Conservation (phyloP, 2,113 vertebrate genomes). For the Bufo gargarizans region DNA sequence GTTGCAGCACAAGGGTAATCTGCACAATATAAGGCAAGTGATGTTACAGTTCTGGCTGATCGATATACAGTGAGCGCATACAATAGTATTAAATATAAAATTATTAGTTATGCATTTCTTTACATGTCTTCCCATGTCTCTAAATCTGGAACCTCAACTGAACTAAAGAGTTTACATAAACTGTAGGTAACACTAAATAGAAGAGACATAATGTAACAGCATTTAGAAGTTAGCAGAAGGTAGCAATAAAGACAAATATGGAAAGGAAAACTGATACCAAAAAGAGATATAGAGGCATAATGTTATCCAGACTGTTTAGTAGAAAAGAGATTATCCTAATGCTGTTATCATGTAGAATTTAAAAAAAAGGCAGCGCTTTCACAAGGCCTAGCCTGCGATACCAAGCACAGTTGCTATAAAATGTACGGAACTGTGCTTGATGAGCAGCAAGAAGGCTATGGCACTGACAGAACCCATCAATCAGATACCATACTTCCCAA, state of each 20-base stretch:
- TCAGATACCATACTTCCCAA: too few species aligned
- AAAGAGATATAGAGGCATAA: not conserved
- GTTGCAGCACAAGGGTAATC: too few species aligned
- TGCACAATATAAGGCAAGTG: too few species aligned
- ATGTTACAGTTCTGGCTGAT: too few species aligned
- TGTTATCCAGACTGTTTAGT: conserved; percentile 1
- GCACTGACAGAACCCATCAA: too few species aligned
- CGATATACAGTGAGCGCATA: not conserved
- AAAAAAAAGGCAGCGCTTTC: not conserved
- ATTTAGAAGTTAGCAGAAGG: not conserved
- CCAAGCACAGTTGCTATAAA: too few species aligned
- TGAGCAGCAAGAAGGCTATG: too few species aligned
- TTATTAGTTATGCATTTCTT: too few species aligned
- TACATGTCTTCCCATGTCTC: too few species aligned
- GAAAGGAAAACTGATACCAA: not conserved
- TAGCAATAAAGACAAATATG: not conserved
- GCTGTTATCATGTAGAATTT: conserved; percentile 3
- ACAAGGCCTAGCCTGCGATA: too few species aligned
- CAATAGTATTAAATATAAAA: not conserved
- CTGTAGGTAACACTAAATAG: not conserved
- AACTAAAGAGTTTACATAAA: not conserved
- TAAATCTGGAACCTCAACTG: too few species aligned
- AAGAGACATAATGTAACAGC: not conserved
- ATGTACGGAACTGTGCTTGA: too few species aligned
- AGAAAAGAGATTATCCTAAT: conserved; percentile 16